Evolutionary conservation across 2,888 invertebrate species (phyloP), one percentile per base, ranked within the genome.

Genomic region (Leucophora obtusa): DNA sequence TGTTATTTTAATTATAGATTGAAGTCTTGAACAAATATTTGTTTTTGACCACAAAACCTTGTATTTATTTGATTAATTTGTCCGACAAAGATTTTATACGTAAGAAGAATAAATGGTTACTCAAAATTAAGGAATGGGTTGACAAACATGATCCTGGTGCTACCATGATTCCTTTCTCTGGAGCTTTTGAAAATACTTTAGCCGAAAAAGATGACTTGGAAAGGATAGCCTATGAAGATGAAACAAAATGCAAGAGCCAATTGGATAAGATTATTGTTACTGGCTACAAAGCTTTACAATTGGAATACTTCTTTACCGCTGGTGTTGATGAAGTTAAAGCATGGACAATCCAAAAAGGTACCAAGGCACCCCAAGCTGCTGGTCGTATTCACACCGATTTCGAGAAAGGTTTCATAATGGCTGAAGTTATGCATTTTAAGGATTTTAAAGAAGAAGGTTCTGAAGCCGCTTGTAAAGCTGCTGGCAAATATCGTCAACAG

Each of bases 351-450:
- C 98, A 97, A 94, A 97, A 96, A 94, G 97, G 97, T 75, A 96
- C 98, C 0, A 99, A 98, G 90, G 99, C 99, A 0, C 99, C 99
- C 0, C 98, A 98, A 90, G 99, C 99, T 10, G 99, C 99, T 14
- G 99, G 99, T 1, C 94, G 95, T 87, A 99, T 99, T 90, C 99
- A 99, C 91, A 98, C 99, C 0, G 99, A 99, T 91, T 99, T 99
- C 91, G 99, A 99, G 91, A 99, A 98, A 90, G 99, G 99, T 56
- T 99, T 99, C 92, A 99, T 99, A 84, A 99, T 99, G 99, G 99
- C 99, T 15, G 99, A 99, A 91, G 97, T 99, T 35, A 99, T 99
- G 99, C 98, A 98, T 89, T 99, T 93, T 89, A 95, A 95, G 83
- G 99, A 99, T 90, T 98, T 99, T 90, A 97, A 98, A 90, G 97